Percentiles rank a stretch among this genome's conserved stretches.
Evolutionary conservation across 2,113 vertebrate genomes (phyloP).

Genomic region (Channa argus): DNA sequence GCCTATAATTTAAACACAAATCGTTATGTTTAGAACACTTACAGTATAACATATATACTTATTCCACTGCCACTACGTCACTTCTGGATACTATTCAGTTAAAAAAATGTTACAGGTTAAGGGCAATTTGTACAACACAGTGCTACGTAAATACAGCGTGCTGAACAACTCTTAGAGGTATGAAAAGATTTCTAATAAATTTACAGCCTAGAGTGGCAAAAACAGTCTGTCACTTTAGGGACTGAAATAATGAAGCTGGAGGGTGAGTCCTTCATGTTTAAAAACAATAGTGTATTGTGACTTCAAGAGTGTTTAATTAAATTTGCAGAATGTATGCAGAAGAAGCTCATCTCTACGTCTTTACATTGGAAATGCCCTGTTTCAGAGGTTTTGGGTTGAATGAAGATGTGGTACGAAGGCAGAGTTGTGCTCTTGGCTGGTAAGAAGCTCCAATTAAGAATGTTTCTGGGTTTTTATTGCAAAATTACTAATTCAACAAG

Average conservation of each 20-base stretch:
- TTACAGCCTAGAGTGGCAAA: not conserved
- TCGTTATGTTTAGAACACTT: slow-evolving; percentile 27
- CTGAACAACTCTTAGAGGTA: not conserved
- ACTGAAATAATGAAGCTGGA: not conserved
- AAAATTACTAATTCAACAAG: not conserved
- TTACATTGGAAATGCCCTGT: not conserved
- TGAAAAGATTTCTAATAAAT: not conserved
- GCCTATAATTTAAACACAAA: slow-evolving; percentile 33
- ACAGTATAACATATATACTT: slow-evolving; percentile 10
- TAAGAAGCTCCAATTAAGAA: not conserved
- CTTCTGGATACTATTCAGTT: slow-evolving; percentile 31
- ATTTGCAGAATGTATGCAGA: not conserved
- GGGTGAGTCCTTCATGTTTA: not conserved
- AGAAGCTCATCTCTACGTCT: not conserved
- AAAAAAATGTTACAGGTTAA: slow-evolving; percentile 2
- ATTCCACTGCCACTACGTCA: slow-evolving; percentile 13
- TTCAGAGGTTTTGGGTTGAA: not conserved
- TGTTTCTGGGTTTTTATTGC: not conserved
- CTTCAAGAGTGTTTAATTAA: not conserved
- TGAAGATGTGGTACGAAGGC: not conserved
- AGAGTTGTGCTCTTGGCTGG: not conserved
- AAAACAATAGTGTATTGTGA: not conserved
- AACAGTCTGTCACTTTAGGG: not conserved
- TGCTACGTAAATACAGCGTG: not conserved
- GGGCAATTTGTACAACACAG: slow-evolving; percentile 6